These are phyloP conservation scores for Athalia cordata DNA, from an alignment of 2,888 invertebrate genomes.

Conservation along the genomic window DNA sequence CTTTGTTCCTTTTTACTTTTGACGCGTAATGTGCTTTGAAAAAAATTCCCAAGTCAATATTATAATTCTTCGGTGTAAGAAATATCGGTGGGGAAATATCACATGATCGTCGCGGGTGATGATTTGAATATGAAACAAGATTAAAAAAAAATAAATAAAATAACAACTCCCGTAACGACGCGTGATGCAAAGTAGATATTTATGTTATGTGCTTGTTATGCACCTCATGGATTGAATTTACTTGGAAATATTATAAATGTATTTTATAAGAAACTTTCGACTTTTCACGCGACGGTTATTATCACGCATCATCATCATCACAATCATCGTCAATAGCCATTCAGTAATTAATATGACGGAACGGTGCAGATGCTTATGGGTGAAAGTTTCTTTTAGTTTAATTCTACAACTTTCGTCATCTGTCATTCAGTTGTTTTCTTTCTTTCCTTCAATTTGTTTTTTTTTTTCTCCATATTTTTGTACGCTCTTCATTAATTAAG, in stretches of 20 bases:
- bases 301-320: not conserved
- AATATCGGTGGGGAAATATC: not conserved
- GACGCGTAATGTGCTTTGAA: not conserved
- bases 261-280: slow-evolving; percentile 5
- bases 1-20: not conserved
- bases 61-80: not conserved
- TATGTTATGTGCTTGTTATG: too few species aligned
- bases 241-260: not conserved
- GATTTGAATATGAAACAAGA: slow-evolving; percentile 31
- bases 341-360: slow-evolving; percentile 27
- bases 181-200: too few species aligned
- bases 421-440: too few species aligned
- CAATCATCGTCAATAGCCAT: slow-evolving; percentile 6
- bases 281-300: slow-evolving; percentile 29
- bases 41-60: slow-evolving; percentile 7
- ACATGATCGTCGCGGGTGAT: not conserved
- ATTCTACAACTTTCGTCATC: slow-evolving; percentile 19
- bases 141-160: not conserved
- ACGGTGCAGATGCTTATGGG: not conserved
- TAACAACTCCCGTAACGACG: too few species aligned
- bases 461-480: not conserved
- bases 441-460: too few species aligned
- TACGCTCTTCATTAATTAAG: too few species aligned
- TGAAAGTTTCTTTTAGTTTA: slow-evolving; percentile 35
- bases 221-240: not conserved